Conservation (phyloP, 1,140 invertebrate genomes). For the Drosophila pectinifera region DNA sequence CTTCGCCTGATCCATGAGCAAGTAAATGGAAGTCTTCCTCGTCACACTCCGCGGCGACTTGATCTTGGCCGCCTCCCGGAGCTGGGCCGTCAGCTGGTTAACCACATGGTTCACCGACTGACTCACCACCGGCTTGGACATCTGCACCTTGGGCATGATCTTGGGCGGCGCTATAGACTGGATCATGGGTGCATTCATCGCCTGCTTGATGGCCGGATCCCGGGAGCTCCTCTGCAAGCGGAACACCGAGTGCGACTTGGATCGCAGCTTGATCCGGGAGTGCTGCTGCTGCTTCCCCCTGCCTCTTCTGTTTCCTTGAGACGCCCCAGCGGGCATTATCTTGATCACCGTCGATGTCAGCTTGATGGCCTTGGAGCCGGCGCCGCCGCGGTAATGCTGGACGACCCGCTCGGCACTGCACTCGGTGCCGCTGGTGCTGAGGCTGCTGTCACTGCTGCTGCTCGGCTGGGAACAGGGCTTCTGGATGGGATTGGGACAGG, state of each 20-base stretch:
- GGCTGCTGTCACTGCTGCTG: slow-evolving; percentile 17
- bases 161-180: background rate
- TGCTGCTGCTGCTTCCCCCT: too few relatives aligned
- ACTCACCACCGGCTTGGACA: background rate
- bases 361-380: slow-evolving; percentile 39
- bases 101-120: slow-evolving; percentile 18
- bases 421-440: slow-evolving; percentile 11
- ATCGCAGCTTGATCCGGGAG: background rate
- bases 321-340: slow-evolving; percentile 27
- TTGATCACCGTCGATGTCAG: slow-evolving; percentile 64
- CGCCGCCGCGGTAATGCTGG: background rate
- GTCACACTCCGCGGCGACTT: background rate
- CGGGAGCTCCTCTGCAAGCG: background rate
- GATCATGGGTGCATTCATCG: background rate
- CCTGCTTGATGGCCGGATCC: background rate
- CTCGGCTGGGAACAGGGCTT: slow-evolving; percentile 1
- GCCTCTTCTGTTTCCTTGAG: background rate
- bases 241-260: background rate
- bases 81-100: slow-evolving; percentile 6
- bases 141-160: background rate
- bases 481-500: background rate
- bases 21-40: slow-evolving; percentile 3
- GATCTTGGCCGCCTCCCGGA: background rate
- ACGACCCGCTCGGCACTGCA: slow-evolving; percentile 2
- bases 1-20: slow-evolving; percentile 12